These are phyloP conservation scores for Ethmia dodecea DNA, from an alignment of 2,888 invertebrate species.

Conservation along the genomic window DNA sequence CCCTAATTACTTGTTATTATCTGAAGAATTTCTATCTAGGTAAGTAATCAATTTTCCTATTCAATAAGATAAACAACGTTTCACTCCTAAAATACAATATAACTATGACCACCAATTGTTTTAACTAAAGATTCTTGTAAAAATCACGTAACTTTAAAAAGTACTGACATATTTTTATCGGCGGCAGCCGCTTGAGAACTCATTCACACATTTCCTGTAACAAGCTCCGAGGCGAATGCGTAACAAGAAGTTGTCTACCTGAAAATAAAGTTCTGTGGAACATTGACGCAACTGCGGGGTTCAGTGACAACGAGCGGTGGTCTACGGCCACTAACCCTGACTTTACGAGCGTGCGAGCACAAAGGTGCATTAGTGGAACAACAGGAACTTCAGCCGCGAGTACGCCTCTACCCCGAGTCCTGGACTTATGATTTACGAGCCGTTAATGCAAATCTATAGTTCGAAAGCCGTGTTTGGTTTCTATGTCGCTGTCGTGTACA, in stretches of 20 bases:
- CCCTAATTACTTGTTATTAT: background rate
- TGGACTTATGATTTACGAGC: conserved; percentile 59
- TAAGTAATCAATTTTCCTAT: conserved; percentile 1
- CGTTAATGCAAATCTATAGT: conserved; percentile 61
- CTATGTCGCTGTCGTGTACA: conserved; percentile 20
- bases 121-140: no score
- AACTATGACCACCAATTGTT: no score
- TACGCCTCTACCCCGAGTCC: conserved; percentile 30
- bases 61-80: background rate
- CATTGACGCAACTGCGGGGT: conserved; percentile 17
- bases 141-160: no score
- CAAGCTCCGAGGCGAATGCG: no score
- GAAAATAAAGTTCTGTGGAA: conserved; percentile 30
- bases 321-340: conserved; percentile 45
- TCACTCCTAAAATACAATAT: no score
- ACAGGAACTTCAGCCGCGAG: conserved; percentile 43
- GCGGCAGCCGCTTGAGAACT: no score
- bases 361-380: conserved; percentile 60
- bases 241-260: conserved; percentile 14
- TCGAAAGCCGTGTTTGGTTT: conserved; percentile 41
- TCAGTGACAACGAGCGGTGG: conserved; percentile 30
- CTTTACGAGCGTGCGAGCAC: conserved; percentile 46
- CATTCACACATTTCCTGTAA: no score
- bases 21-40: no score
- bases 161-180: no score